Evolutionary conservation across 53 echinoderm and acorn worm genomes (phyloP).

Genomic region (Temnopleurus reevesii): DNA sequence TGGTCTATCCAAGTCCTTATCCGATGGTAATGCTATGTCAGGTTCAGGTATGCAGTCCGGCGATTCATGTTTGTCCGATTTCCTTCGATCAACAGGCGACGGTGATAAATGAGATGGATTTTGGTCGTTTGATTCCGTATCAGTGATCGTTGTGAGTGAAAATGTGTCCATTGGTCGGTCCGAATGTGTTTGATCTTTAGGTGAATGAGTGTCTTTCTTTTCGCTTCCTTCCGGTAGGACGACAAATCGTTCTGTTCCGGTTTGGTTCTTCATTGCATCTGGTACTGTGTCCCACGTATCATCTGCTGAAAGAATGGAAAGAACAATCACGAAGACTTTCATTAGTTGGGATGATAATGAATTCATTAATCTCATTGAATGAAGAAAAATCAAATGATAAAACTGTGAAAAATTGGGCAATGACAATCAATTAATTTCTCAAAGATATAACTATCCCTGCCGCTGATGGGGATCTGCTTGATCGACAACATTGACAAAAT

Average conservation of each 20-base stretch:
- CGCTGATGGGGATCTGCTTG: too few relatives aligned
- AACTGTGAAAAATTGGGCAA: too few relatives aligned
- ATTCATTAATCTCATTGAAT: too few relatives aligned
- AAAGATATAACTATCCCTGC: too few relatives aligned
- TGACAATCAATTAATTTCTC: too few relatives aligned
- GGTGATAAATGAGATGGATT: neutral
- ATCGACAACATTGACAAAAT: too few relatives aligned
- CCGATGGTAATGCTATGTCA: neutral
- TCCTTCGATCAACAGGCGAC: neutral
- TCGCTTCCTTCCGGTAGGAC: conserved; percentile 23
- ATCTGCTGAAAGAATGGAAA: conserved; percentile 55
- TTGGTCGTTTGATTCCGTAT: neutral
- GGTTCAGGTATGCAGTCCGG: neutral
- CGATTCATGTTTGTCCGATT: neutral
- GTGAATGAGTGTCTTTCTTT: neutral
- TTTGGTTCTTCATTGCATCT: conserved; percentile 55
- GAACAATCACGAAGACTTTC: too few relatives aligned
- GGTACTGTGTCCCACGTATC: conserved; percentile 82
- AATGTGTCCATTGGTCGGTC: neutral
- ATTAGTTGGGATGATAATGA: too few relatives aligned
- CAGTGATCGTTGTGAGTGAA: conserved; percentile 1
- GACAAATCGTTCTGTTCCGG: conserved; percentile 27
- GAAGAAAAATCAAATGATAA: too few relatives aligned
- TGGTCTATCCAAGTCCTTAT: conserved; percentile 17
- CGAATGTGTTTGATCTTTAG: conserved; percentile 16